Base-by-base conservation (phyloP, 2,797 vertebrate species). In the Neomorphus geoffroyi region DNA sequence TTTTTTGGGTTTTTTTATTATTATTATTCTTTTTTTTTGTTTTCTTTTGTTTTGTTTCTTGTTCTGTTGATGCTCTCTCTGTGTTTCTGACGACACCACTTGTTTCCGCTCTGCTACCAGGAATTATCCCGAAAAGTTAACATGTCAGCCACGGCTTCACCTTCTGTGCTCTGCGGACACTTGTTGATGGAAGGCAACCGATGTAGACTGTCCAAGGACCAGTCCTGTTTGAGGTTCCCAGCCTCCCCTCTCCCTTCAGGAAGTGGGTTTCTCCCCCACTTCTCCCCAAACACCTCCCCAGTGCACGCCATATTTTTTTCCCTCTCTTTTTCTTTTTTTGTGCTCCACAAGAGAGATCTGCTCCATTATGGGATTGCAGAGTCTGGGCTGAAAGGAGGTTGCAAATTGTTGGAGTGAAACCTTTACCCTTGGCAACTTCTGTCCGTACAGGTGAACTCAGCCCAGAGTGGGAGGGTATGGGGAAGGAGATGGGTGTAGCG, bases 91-190 rank as follows among this genome's bases (percentile, higher is more conserved):
- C 91, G 45, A 88, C 96, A 92, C 96, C 98, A 95, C 98, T 99
- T 99, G 98, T 99, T 98, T 99, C 98, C 98, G 94, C 98, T 98
- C 98, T 98, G 97, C 98, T 98, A 98, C 99, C 98, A 99, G 99
- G 99, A 99, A 99, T 99, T 98, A 98, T 99, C 98, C 99, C 99
- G 99, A 99, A 99, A 99, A 99, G 98, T 97, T 99, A 98, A 98
- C 98, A 98, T 97, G 97, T 96, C 98, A 97, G 96, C 97, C 96
- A 97, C 97, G 97, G 96, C 97, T 97, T 97, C 97, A 96, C 97
- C 97, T 97, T 97, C 97, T 97, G 96, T 97, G 96, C 96, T 96
- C 97, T 96, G 96, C 97, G 96, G 97, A 97, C 96, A 96, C 96
- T 97, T 97, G 96, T 96, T 97, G 98, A 98, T 80, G 96, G 98